Base-by-base conservation (phyloP, 23 tunicate species). In the Styela plicata region DNA sequence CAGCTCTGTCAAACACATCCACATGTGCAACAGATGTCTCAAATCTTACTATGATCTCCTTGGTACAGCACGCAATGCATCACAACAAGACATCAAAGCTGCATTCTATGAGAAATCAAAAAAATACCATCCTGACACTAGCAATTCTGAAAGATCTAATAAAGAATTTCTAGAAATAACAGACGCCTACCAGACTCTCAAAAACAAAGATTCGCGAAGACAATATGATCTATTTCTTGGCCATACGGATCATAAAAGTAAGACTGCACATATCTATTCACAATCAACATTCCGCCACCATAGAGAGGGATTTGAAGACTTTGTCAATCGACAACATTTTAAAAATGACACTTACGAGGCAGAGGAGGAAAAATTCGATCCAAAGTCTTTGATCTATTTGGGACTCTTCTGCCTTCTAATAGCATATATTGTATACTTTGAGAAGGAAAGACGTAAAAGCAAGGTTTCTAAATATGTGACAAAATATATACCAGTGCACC, bases 71-170 rank as follows among this genome's bases (percentile, higher is more conserved):
- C 64, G 16, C 0, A 31, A 44, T 7, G 81, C 81, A 23, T 44
- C 81, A 22, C 66, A 36, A 44, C 24, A 52, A 52, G 81, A 76
- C 22, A 76, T 76, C 10, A 76, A 76, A 29, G 31, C 81, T 21
- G 81, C 81, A 29, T 76, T 76, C 26, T 76, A 76, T 76, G 31
- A 76, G 33, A 76, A 76, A 44, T 76, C 81, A 21, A 76, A 76
- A 24, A 27, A 44, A 26, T 13, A 13, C 30, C 81, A 76, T 44
- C 81, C 81, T 19, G 81, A 76, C 24, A 24, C 81, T 27, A 33
- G 52, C n/a, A 37, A 7, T 33, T 24, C 31, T 25, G 17, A 25
- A 18, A 0, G 2, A 0, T 22, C 27, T 27, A 17, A 76, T 24
- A 53, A 44, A 1, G 33, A 24, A 21, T 76, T 76, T 26, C 25